Conservation (phyloP, 2,888 invertebrate species). For the Macropis europaea region DNA sequence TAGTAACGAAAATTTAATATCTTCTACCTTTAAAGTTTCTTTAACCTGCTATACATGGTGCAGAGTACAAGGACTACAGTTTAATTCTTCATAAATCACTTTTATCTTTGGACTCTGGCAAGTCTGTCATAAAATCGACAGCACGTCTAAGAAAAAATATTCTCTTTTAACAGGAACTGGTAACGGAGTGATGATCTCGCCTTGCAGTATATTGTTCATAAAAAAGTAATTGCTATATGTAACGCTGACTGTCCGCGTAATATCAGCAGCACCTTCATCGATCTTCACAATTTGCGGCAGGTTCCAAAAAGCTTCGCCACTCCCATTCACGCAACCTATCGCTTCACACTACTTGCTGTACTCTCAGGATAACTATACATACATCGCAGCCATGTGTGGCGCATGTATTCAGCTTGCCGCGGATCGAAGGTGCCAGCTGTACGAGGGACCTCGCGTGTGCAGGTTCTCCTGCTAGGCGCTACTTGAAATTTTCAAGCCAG, state of each 20-base stretch:
- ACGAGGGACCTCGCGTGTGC: constrained; percentile 37
- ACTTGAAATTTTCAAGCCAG: constrained; percentile 70
- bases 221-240: not conserved
- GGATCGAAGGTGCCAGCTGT: constrained; percentile 40
- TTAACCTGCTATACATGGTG: no score
- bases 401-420: not conserved
- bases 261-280: constrained; percentile 2
- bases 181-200: not conserved
- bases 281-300: constrained; percentile 16
- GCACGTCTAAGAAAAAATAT: no score
- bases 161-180: not conserved
- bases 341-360: not conserved
- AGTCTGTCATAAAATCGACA: no score
- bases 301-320: constrained; percentile 9
- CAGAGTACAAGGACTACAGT: no score
- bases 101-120: no score
- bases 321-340: constrained; percentile 10
- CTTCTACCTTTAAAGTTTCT: no score
- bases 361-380: not conserved
- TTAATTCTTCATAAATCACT: no score
- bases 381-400: not conserved
- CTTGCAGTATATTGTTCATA: not conserved
- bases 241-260: not conserved
- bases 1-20: no score
- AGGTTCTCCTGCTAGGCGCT: constrained; percentile 47